Evolutionary conservation across 2,888 invertebrate genomes (phyloP).

Genomic region (Drosophila peninsularis): DNA sequence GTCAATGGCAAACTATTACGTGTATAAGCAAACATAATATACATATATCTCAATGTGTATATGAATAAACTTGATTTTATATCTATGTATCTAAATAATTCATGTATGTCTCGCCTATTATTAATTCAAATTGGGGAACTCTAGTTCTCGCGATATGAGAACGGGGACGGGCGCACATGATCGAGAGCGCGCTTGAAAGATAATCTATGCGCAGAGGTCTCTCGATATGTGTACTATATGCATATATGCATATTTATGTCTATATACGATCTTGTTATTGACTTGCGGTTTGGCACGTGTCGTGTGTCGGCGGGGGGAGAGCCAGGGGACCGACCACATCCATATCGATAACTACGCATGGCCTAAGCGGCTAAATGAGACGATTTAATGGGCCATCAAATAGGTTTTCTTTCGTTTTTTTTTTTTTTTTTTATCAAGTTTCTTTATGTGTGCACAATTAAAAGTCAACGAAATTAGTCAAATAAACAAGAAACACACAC

Average conservation of each 20-base stretch:
- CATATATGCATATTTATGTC: background rate
- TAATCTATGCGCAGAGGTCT: slow-evolving; percentile 11
- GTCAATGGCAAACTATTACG: slow-evolving; percentile 75
- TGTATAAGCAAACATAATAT: slow-evolving; percentile 57
- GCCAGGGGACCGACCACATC: slow-evolving; percentile 29
- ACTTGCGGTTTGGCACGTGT: slow-evolving; percentile 39
- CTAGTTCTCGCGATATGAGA: background rate
- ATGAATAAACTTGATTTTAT: slow-evolving; percentile 52
- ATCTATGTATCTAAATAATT: slow-evolving; percentile 52
- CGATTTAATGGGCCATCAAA: slow-evolving; percentile 56
- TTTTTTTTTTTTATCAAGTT: slow-evolving; percentile 7
- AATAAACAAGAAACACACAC: slow-evolving; percentile 41
- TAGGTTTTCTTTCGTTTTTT: slow-evolving; percentile 10
- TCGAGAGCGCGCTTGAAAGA: slow-evolving; percentile 16
- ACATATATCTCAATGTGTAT: slow-evolving; percentile 17
- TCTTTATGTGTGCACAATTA: slow-evolving; percentile 34
- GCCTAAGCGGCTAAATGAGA: slow-evolving; percentile 53
- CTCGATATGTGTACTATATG: too few species aligned
- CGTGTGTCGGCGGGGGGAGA: background rate
- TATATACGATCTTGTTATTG: slow-evolving; percentile 8
- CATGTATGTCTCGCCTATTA: slow-evolving; percentile 15
- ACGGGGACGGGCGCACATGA: background rate
- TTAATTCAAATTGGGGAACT: slow-evolving; percentile 2
- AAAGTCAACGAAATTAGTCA: slow-evolving; percentile 29
- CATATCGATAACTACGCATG: slow-evolving; percentile 35